Evolutionary conservation across 2,797 vertebrate genomes (phyloP), one percentile per base, ranked within the genome.

Genomic region (Dallia pectoralis): DNA sequence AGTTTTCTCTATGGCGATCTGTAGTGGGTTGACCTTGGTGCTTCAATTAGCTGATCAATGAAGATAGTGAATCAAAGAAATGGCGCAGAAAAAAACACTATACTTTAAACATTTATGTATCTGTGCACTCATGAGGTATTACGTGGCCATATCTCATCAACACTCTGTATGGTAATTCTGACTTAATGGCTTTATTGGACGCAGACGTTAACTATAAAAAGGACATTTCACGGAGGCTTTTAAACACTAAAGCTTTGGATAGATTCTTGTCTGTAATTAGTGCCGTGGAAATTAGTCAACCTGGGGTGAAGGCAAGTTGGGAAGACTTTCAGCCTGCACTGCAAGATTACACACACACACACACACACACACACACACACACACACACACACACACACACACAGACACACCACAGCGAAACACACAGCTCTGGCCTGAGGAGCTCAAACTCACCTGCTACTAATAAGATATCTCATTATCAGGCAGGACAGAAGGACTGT

Each of bases 361-460:
- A 27, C 33, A 71, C 29, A 59, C 70, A 59, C 25, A 51, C 32
- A 69, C 53, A 63, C 63, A 73, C 62, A 72, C 51, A 77, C 66
- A 16, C 68, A 79, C 22, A 19, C 4, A 8, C 48, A 49, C 44
- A 29, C 65, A 44, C 59, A 79, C 53, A 79, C 71, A 71, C 74
- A 63, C 63, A 73, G 56, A 72, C 51, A 77, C 66, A 16, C 68
- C 22, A 19, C 4, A 8, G 53, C 44, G 44, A 29, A 59, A 44
- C 59, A 79, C 53, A 79, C 71, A 71, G 74, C 16, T 69, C 64
- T 51, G 8, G 44, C 74, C 75, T 84, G 83, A 83, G 70, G 12
- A 75, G 83, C 82, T 79, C 7, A n/a, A 4, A 70, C 79, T 87
- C 82, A 90, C 86, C 87, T 90, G 85, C 79, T 19, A 75, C 65